A percentile compares a stretch with the other conserved stretches of the same genome.
phyloP scores from a whole-genome alignment of 2,888 invertebrate genomes.

The Antheraea assamensis region DNA sequence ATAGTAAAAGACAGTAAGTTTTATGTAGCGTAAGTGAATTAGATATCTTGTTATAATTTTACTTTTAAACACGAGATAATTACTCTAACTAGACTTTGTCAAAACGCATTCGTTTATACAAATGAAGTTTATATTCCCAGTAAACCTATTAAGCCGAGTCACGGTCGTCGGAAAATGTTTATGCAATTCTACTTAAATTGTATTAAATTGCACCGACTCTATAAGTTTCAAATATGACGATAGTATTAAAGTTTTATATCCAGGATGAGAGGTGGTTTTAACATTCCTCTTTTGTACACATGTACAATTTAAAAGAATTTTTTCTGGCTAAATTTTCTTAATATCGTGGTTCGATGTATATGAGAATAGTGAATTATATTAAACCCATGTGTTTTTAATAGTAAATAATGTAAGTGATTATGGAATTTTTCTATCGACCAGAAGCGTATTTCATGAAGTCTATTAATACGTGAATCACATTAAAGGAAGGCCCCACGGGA shows the following conservation, averaged over 20 bases:
- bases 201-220: neutral
- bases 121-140: neutral
- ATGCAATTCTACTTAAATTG: conserved; percentile 7
- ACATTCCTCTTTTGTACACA: neutral
- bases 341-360: too few relatives aligned
- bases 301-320: neutral
- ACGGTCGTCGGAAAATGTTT: neutral
- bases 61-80: neutral
- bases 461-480: too few relatives aligned
- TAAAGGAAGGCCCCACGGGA: too few relatives aligned
- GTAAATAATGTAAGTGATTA: too few relatives aligned
- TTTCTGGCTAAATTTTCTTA: neutral
- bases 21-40: neutral
- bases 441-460: too few relatives aligned
- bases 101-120: neutral
- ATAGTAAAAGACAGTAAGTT: neutral
- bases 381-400: too few relatives aligned
- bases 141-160: neutral
- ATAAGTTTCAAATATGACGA: neutral
- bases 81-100: neutral
- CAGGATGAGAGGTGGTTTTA: neutral
- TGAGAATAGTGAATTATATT: too few relatives aligned
- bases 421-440: too few relatives aligned
- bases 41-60: neutral
- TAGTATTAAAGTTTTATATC: neutral